phyloP scores from a whole-genome alignment of 2,888 invertebrate species.

The Galerucella calmariensis region DNA sequence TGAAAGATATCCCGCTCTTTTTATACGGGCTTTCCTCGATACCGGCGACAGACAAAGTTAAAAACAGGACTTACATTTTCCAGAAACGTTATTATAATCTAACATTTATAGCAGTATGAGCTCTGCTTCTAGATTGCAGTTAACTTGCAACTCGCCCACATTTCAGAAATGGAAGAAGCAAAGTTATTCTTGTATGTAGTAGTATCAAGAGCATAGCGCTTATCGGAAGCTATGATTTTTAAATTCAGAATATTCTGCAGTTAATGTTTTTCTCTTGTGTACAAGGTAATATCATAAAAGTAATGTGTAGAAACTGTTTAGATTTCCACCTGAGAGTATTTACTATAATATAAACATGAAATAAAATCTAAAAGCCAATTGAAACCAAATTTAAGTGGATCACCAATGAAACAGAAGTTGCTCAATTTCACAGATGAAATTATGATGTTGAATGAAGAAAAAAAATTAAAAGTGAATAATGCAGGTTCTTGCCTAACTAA shows the following conservation, averaged over 20 bases:
- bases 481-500: too few relatives aligned
- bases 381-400: too few relatives aligned
- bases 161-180: conserved; percentile 26
- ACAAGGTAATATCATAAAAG: neutral
- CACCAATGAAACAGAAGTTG: too few relatives aligned
- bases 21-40: conserved; percentile 48
- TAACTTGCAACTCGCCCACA: conserved; percentile 36
- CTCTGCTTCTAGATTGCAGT: conserved; percentile 43
- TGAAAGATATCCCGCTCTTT: conserved; percentile 44
- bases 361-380: too few relatives aligned
- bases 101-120: conserved; percentile 51
- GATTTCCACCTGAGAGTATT: too few relatives aligned
- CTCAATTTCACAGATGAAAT: too few relatives aligned
- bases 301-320: too few relatives aligned
- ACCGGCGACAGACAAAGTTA: conserved; percentile 46
- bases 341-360: too few relatives aligned
- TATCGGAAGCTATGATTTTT: neutral
- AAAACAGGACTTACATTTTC: conserved; percentile 47
- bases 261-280: neutral
- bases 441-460: too few relatives aligned
- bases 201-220: conserved; percentile 4
- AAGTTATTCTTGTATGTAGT: conserved; percentile 16
- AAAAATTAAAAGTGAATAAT: too few relatives aligned
- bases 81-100: conserved; percentile 52
- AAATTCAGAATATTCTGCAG: neutral